Evolutionary conservation across 1,140 invertebrate species (phyloP).

Genomic region (Chrysopa pallens): DNA sequence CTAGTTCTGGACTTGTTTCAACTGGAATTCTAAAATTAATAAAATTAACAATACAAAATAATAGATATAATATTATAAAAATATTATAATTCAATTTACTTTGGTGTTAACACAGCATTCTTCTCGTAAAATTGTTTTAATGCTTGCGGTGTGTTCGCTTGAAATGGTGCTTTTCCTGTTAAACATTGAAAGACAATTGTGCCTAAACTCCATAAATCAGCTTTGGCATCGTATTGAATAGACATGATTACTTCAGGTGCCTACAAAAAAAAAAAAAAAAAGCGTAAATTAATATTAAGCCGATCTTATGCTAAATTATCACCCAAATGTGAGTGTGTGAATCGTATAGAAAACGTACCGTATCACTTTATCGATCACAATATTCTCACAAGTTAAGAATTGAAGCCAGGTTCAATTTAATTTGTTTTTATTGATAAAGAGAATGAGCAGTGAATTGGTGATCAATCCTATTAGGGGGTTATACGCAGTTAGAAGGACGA

Average conservation of each 20-base stretch:
- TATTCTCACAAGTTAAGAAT: no score
- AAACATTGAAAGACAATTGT: slow-evolving; percentile 98
- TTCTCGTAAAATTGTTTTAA: slow-evolving; percentile 96
- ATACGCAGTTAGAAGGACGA: no score
- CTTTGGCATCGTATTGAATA: slow-evolving; percentile 95
- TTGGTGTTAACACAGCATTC: slow-evolving; percentile 85
- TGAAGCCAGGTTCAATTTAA: no score
- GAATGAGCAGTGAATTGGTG: no score
- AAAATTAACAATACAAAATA: neutral
- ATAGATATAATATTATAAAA: neutral
- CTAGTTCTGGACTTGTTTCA: slow-evolving; percentile 77
- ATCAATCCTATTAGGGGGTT: no score
- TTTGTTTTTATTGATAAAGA: no score
- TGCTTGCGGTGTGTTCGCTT: slow-evolving; percentile 95
- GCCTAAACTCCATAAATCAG: slow-evolving; percentile 96
- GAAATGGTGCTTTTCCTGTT: slow-evolving; percentile 95
- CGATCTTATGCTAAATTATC: no score
- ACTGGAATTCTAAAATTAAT: slow-evolving; percentile 77
- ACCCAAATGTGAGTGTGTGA: no score
- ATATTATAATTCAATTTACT: slow-evolving; percentile 38
- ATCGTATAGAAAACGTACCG: no score
- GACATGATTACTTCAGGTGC: slow-evolving; percentile 99
- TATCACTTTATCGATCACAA: no score
- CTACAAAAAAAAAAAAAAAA: slow-evolving; percentile 32
- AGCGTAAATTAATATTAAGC: neutral